Conservation (phyloP, 2,113 vertebrate genomes). For the Emydocephalus ijimae region DNA sequence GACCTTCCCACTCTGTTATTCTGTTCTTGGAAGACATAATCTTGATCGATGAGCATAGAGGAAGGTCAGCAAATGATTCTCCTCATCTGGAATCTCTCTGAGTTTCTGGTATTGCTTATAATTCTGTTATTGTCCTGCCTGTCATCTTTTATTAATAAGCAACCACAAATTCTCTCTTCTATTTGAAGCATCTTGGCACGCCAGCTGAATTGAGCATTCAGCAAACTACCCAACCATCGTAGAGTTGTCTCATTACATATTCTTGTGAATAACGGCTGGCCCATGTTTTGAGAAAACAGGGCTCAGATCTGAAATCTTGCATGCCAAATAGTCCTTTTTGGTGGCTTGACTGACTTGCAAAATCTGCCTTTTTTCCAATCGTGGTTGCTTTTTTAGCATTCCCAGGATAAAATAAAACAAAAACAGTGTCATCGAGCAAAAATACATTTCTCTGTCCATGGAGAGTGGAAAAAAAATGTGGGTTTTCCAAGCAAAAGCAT, state of each 20-base stretch:
- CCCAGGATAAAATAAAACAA: neutral
- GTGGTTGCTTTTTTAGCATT: neutral
- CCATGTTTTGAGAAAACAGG: neutral
- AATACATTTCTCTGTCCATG: neutral
- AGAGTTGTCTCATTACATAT: neutral
- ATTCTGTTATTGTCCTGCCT: neutral
- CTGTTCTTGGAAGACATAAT: neutral
- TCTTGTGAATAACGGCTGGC: neutral
- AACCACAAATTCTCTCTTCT: neutral
- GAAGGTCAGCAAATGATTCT: neutral
- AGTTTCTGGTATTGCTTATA: neutral
- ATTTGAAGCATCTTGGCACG: neutral
- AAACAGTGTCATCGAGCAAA: neutral
- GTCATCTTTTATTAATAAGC: conserved; percentile 15
- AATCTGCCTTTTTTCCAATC: neutral
- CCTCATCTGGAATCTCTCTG: neutral
- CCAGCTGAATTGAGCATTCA: neutral
- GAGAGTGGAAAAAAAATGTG: neutral
- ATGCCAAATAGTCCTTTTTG: neutral
- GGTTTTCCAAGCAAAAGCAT: neutral
- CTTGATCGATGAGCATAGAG: neutral
- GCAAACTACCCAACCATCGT: neutral
- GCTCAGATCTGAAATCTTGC: neutral
- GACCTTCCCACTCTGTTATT: too few relatives aligned
- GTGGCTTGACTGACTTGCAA: neutral